These are phyloP conservation scores for Cyprinodon brontotheroides DNA, from an alignment of 2,113 vertebrate genomes.

Conservation along the genomic window DNA sequence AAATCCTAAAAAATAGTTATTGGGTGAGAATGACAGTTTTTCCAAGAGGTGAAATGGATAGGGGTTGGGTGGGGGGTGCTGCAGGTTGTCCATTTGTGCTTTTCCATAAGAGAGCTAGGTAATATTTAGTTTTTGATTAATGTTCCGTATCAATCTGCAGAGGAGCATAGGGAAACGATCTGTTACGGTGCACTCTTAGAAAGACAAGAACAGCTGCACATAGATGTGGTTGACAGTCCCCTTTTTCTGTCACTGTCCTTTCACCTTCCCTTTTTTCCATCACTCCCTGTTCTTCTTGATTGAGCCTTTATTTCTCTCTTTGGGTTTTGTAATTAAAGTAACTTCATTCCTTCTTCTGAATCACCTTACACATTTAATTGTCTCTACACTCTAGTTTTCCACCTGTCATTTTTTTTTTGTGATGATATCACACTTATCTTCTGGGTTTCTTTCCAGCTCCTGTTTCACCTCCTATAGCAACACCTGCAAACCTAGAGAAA, in stretches of 20 bases:
- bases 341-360: conserved; percentile 59
- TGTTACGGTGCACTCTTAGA: conserved; percentile 52
- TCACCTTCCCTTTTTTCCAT: conserved; percentile 47
- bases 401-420: conserved; percentile 36
- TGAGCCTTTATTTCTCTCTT: conserved; percentile 72
- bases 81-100: background rate
- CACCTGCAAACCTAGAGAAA: conserved; percentile 46
- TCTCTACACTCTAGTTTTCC: conserved; percentile 85
- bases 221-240: conserved; percentile 44
- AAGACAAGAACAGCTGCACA: conserved; percentile 64
- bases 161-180: conserved; percentile 58
- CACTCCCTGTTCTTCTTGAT: conserved; percentile 50
- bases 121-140: conserved; percentile 66
- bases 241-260: conserved; percentile 39
- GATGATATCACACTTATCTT: conserved; percentile 44
- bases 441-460: conserved; percentile 25
- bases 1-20: conserved; percentile 73
- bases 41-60: conserved; percentile 30
- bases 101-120: conserved; percentile 28
- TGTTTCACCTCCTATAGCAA: conserved; percentile 43
- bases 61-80: background rate
- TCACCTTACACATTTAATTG: conserved; percentile 63
- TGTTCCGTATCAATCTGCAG: conserved; percentile 65
- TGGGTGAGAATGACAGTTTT: conserved; percentile 61
- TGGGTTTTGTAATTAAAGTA: conserved; percentile 67